Base-by-base conservation (phyloP, 2,888 invertebrate species). In the Lasioglossum figueresi region DNA sequence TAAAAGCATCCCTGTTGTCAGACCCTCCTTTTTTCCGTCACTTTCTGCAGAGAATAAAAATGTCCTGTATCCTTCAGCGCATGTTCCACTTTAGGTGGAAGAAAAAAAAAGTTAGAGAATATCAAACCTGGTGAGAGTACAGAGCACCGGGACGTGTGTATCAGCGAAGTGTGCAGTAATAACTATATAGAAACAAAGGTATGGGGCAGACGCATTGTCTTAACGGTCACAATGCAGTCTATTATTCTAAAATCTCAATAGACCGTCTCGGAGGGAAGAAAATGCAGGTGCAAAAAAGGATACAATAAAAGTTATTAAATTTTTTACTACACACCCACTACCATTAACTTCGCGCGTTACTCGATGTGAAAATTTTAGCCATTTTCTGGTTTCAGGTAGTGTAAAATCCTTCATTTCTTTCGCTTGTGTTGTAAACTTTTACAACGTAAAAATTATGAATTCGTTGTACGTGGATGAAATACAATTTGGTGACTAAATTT, bases 191-290 rank as follows among this genome's bases (percentile, higher is more conserved):
- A 4, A 14, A 27, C 59, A 27, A 2, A 59, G 59, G 59, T 59
- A 59, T 59, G 27, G n/a, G 59, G 52, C 27, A 59, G 27, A 27
- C 14, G 27, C 59, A 59, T 59, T 59, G 59, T 59, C 59, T 59
- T 27, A 59, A 14, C 59, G 59, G 10, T 59, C 27, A 31, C 27
- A 59, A 59, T 59, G 59, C 59, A 27, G 27, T 27, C 59, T 59
- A 59, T 59, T 59, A 59, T 59, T 59, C 27, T 27, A 59, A 59
- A 59, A 59, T 59, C 59, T 59, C 59, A 59, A 59, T 59, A 27
- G 59, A 27, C 59, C 27, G 59, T 27, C 59, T 16, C 59, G 59
- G 27, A 27, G 27, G 27, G 27, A 59, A 27, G 59, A 59, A 59
- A 59, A 59, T 59, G 16, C 31, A 59, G 59, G 16, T 2, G 27